Base-by-base conservation (phyloP, 2,888 invertebrate genomes). In the Hemithea aestivaria region DNA sequence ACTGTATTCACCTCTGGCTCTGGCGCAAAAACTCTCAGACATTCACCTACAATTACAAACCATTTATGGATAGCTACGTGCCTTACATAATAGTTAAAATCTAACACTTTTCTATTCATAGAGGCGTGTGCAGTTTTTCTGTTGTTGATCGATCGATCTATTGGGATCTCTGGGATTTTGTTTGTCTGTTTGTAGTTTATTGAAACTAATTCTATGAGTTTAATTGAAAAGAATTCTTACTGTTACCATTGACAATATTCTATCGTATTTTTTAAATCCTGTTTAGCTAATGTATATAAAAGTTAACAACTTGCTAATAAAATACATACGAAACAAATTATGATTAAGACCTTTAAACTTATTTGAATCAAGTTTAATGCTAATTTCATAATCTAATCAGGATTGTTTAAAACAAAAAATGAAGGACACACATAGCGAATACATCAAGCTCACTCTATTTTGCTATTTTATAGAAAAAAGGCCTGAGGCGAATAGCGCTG, bases 31-130 rank as follows among this genome's bases (percentile, higher is more conserved):
- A 82, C 66, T 36, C 55, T 59, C 51, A 44, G 65, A 69, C 76
- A 73, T 66, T 72, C 73, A 65, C 69, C 76, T 72, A 74, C 82
- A 82, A 85, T 85, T 84, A 85, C 76, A 63, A 66, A 60, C 85
- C 84, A 76, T 79, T 77, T 85, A 83, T 66, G 82, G 85, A 54
- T 44, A 53, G 57, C 65, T 69, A 79, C 78, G 76, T 75, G 74
- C 72, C 73, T 72, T 70, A 75, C 78, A 78, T 66, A 54, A 73
- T 73, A 68, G 68, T 66, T 66, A 63, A 73, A 71, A 73, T 72
- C 73, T 74, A 69, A 72, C 66, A 68, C 64, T 67, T 69, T 71
- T 58, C 56, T 63, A 58, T 60, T 57, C 56, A 56, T 55, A 56
- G 56, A 56, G 61, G 62, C 64, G 58, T 58, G 47, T 52, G 20